phyloP scores from a whole-genome alignment of 2,113 vertebrate genomes.

The Urocynchramus pylzowi region DNA sequence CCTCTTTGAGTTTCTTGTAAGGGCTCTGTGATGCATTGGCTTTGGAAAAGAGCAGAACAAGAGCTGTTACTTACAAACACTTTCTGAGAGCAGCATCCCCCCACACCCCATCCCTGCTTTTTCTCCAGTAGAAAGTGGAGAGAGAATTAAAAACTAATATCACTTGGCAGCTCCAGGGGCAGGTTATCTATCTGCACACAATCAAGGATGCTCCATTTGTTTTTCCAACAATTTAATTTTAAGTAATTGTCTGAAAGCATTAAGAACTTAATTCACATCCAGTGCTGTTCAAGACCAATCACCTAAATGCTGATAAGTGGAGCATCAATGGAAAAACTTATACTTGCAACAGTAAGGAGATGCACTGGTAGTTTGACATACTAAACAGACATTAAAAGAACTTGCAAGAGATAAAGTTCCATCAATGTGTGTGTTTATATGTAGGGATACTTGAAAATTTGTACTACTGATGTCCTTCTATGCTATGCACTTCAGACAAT shows the following conservation, averaged over 20 bases:
- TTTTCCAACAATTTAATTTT: neutral
- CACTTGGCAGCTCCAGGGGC: neutral
- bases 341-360: neutral
- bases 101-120: neutral
- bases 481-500: neutral
- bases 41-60: conserved; percentile 60
- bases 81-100: neutral
- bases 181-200: neutral
- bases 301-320: neutral
- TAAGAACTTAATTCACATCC: neutral
- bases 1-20: conserved; percentile 96
- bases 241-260: neutral
- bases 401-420: neutral
- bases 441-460: neutral
- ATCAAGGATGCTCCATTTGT: neutral
- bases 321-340: neutral
- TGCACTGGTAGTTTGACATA: neutral
- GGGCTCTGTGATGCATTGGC: conserved; percentile 92
- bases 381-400: neutral
- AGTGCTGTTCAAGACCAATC: neutral
- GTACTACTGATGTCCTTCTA: neutral
- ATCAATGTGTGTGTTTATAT: neutral
- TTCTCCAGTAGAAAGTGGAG: neutral
- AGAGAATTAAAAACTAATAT: neutral
- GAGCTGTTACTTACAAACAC: neutral